phyloP scores from a whole-genome alignment of 2,888 invertebrate genomes.

The Pecten maximus region DNA sequence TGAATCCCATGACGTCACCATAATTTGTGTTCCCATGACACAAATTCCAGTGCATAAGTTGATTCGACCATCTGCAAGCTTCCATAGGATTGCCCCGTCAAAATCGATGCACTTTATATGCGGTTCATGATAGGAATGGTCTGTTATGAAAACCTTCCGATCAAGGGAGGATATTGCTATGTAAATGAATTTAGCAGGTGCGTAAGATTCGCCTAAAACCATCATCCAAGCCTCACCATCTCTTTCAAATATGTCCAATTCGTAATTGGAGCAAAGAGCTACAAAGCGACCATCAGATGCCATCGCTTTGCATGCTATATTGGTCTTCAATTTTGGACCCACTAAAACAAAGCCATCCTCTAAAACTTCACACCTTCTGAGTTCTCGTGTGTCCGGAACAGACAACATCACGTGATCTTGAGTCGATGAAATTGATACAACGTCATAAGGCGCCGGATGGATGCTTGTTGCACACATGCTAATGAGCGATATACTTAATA shows the following conservation, averaged over 20 bases:
- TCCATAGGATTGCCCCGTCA: constrained; percentile 45
- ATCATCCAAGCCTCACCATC: constrained; percentile 41
- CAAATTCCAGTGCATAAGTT: constrained; percentile 44
- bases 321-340: background rate
- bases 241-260: constrained; percentile 45
- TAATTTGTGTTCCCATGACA: constrained; percentile 21
- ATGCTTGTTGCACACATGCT: constrained; percentile 39
- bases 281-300: constrained; percentile 9
- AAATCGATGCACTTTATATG: constrained; percentile 44
- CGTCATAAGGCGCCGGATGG: constrained; percentile 47
- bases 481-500: constrained; percentile 36
- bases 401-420: background rate
- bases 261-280: constrained; percentile 40
- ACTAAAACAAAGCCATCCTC: background rate
- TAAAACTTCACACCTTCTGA: background rate
- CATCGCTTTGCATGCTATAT: background rate
- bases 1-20: constrained; percentile 50
- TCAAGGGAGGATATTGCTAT: constrained; percentile 38
- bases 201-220: constrained; percentile 40
- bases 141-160: constrained; percentile 48
- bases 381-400: background rate
- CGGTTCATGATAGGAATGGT: constrained; percentile 51
- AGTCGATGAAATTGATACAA: constrained; percentile 36
- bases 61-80: constrained; percentile 43
- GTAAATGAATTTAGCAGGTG: constrained; percentile 48